Percentiles rank a stretch among this genome's conserved stretches.
Conservation (phyloP, 2,797 vertebrate genomes). For the Eulemur coronatus region DNA sequence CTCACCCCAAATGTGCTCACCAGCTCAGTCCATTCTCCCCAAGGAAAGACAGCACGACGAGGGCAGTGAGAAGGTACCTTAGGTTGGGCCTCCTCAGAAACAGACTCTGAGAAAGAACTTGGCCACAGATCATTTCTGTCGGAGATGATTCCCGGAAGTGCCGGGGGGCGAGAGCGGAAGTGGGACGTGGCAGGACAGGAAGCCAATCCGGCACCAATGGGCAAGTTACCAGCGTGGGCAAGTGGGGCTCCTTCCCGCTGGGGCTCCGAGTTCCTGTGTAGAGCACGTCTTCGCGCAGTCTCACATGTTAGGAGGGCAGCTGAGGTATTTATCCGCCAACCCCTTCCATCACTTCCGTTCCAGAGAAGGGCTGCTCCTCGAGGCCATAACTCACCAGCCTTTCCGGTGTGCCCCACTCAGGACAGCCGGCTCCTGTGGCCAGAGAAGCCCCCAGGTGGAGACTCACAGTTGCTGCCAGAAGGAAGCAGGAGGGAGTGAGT, state of each 20-base stretch:
- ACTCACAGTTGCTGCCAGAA: background rate
- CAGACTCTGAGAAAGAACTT: background rate
- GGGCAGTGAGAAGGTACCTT: background rate
- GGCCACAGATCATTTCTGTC: background rate
- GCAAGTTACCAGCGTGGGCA: too few species aligned
- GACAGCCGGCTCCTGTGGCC: background rate
- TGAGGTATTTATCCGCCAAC: background rate
- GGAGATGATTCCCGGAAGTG: background rate
- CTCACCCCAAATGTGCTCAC: background rate
- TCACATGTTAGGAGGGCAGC: background rate
- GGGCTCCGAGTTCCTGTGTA: too few species aligned
- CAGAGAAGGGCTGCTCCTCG: background rate
- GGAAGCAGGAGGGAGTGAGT: background rate
- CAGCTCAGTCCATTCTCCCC: background rate
- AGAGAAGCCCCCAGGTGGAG: background rate
- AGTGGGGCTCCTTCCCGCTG: background rate
- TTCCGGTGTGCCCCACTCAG: fast-evolving
- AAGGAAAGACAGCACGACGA: background rate
- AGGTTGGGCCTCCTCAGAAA: background rate
- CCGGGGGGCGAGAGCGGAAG: too few species aligned
- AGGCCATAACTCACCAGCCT: background rate
- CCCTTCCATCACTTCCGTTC: background rate
- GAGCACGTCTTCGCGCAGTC: background rate
- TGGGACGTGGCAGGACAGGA: background rate
- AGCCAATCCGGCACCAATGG: background rate